A percentile compares a stretch with the other conserved stretches of the same genome.
These are phyloP conservation scores for Paracanthobrama guichenoti DNA, from an alignment of 2,113 vertebrate genomes.

Conservation along the genomic window DNA sequence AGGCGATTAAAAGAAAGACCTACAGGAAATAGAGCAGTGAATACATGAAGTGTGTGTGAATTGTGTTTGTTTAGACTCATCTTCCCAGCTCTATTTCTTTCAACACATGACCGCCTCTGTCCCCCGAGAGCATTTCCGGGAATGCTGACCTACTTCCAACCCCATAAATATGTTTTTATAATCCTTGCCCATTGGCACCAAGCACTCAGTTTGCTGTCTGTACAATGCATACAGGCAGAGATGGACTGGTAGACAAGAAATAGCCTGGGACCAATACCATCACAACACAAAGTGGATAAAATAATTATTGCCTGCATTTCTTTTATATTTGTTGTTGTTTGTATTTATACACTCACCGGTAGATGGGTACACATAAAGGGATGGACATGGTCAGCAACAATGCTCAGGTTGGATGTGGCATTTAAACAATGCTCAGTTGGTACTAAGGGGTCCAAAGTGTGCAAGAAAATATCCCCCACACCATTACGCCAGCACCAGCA, in stretches of 20 bases:
- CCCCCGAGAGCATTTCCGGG: constrained; percentile 62
- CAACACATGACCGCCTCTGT: constrained; percentile 55
- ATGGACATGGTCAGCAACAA: too few species aligned
- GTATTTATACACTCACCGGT: too few species aligned
- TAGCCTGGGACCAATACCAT: neutral
- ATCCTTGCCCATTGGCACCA: constrained; percentile 43
- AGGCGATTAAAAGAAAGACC: neutral
- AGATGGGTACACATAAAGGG: too few species aligned
- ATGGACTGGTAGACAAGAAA: neutral
- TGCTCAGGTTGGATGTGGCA: too few species aligned
- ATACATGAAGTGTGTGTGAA: constrained; percentile 26
- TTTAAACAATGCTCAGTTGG: too few species aligned
- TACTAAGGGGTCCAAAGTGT: too few species aligned
- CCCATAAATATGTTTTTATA: constrained; percentile 50
- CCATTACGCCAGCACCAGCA: too few species aligned
- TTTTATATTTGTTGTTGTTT: neutral
- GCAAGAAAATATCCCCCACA: too few species aligned
- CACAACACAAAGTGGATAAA: neutral
- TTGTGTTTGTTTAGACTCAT: constrained; percentile 37
- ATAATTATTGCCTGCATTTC: neutral
- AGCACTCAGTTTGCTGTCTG: constrained; percentile 30
- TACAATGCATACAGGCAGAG: neutral
- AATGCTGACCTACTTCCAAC: constrained; percentile 72
- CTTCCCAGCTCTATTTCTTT: constrained; percentile 55
- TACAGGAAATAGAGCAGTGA: constrained; percentile 20